Base-by-base conservation (phyloP, 2,888 invertebrate species). In the Drosophila neoperkinsi region DNA sequence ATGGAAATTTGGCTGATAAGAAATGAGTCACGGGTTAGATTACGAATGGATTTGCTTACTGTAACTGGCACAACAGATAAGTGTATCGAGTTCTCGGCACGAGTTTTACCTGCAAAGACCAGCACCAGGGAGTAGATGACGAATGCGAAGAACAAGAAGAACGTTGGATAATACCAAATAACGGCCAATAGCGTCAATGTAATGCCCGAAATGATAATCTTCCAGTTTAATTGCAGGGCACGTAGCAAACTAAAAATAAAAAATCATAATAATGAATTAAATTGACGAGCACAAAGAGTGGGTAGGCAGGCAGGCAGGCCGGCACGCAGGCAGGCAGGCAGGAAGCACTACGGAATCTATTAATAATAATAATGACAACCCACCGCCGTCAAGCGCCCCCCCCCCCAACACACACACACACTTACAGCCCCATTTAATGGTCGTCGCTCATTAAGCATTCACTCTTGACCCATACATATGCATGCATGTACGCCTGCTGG, bases 111-210 rank as follows among this genome's bases (percentile, higher is more conserved):
- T 72, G 91, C 88, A 74, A 91, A 78, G 41, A 93, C 90, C 71
- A 93, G 81, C 73, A 93, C 81, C 71, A 92, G 67, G 21, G 93
- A 93, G 77, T 93, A 93, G 34, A 92, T 75, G 41, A 91, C 80
- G 79, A 93, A 93, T 33, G 93, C 82, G 66, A 93, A 92, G 74
- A 93, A 91, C 69, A 93, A 90, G 77, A 93, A 93, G 74, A 93
- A 91, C 53, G 92, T 88, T 70, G 93, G 93, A 90, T 93, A 93
- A 84, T 93, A 93, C 90, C 92, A 93, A 79, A 93, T 91, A 71
- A 93, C 91, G 62, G 92, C 92, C 77, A 92, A 79, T 49, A 93
- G 81, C 57, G 91, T 91, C 68, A 91, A 71, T 43, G 86, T 78
- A 68, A 85, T 80, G 71, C 90, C 91, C 79, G 92, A 90, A 75